Evolutionary conservation across 2,888 invertebrate species (phyloP).

Genomic region (Rambutsinella grinnellia): DNA sequence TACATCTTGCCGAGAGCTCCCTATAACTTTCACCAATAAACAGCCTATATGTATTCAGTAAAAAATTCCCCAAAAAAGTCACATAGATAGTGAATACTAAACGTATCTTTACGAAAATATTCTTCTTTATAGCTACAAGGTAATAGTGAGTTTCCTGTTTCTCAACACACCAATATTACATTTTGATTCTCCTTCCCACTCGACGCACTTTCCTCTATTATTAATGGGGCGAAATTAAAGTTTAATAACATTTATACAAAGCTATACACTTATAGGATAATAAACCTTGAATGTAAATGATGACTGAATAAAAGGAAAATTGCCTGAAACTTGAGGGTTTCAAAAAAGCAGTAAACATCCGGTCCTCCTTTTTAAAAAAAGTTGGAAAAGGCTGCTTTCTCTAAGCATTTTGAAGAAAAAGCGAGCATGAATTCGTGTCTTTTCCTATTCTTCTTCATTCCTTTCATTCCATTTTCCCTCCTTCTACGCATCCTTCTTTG

Average conservation of each 20-base stretch:
- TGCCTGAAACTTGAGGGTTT: conserved; percentile 50
- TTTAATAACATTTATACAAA: conserved; percentile 35
- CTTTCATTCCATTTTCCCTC: not conserved
- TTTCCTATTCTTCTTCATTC: not conserved
- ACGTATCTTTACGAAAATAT: not conserved
- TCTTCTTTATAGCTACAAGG: not conserved
- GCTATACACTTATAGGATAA: conserved; percentile 23
- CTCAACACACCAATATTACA: conserved; percentile 32
- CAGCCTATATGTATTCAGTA: no score
- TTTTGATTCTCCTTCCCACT: conserved; percentile 26
- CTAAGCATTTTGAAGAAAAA: no score
- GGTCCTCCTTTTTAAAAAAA: conserved; percentile 36
- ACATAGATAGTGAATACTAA: not conserved
- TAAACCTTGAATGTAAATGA: conserved; percentile 44
- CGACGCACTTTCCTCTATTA: conserved; percentile 38
- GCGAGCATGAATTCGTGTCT: no score
- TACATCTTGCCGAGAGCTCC: not conserved
- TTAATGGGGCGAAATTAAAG: conserved; percentile 49
- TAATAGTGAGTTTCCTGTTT: conserved; percentile 3
- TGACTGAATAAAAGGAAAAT: conserved; percentile 46
- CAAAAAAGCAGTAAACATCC: conserved; percentile 52
- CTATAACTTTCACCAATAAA: no score
- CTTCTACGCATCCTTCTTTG: not conserved
- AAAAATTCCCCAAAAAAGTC: no score
- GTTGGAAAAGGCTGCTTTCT: conserved; percentile 22